Evolutionary conservation across 2,113 vertebrate species (phyloP), one percentile per base, ranked within the genome.

Genomic region (Puma concolor): DNA sequence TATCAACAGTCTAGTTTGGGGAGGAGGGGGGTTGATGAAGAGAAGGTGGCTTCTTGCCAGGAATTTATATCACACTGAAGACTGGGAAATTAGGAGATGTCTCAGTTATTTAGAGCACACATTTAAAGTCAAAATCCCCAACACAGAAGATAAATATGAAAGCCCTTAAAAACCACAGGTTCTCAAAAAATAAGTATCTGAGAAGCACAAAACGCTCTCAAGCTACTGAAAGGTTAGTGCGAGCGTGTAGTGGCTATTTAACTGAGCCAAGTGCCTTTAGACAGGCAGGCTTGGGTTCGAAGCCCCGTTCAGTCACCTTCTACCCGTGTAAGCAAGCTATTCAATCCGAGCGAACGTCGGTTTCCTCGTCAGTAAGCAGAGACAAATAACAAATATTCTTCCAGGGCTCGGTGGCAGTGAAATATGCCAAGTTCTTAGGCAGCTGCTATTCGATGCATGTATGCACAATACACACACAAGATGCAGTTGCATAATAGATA

Each of bases 21-120:
- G 57, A 16, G 7, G 8, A 31, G 19, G 4, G 31, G 16, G 23
- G 25, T 31, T 38, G n/a, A 23, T 19, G n/a, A 50, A 52, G 41
- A 69, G 57, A 81, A 87, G 76, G 50, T 80, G 87, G 95, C 63
- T 95, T 95, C 54, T 52, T 74, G 77, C 95, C 94, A 85, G 90
- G 52, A 92, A 87, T 85, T 97, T 52, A 63, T 72, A 83, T 67
- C 52, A 80, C 60, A 79, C 25, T 5, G 25, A 69, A 71, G 87
- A 92, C 86, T 77, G 91, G 76, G 69, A 88, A 92, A 81, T 87
- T 69, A 57, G 71, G 41, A 86, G 94, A 71, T 8, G 64, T 80
- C 66, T 90, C 44, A 38, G 31, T 93, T 92, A 94, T 52, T 92
- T 36, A 41, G 84, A 63, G 23, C 6, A 60, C 33, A 84, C 67